Percentiles rank a stretch among this genome's conserved stretches.
These are phyloP conservation scores for Tetraodon nigroviridis DNA, from an alignment of 2,113 vertebrate genomes.

Conservation along the genomic window DNA sequence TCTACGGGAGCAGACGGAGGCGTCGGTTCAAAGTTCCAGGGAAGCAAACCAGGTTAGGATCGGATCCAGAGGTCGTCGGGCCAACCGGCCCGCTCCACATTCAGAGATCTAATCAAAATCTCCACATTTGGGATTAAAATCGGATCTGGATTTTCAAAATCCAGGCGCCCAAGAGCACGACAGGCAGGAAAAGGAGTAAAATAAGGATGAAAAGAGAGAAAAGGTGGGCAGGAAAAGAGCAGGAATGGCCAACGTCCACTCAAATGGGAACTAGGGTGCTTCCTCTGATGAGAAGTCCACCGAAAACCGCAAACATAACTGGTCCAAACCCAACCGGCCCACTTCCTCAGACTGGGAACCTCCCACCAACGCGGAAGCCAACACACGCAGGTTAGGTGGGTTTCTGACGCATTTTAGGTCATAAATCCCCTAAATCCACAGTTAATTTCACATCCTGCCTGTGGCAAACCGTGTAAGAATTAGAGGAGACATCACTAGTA, in stretches of 20 bases:
- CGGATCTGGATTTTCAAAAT: not conserved
- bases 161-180: not conserved
- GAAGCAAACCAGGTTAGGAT: not conserved
- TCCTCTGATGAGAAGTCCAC: slow-evolving; percentile 9
- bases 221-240: slow-evolving; percentile 39
- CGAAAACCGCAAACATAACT: slow-evolving; percentile 4
- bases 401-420: not conserved
- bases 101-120: not conserved
- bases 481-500: too few relatives aligned
- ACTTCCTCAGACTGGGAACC: slow-evolving; percentile 2
- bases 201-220: slow-evolving; percentile 62
- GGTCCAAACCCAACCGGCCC: not conserved
- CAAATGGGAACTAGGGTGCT: not conserved
- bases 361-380: slow-evolving; percentile 2
- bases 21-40: not conserved
- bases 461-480: too few relatives aligned
- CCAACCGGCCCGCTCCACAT: not conserved
- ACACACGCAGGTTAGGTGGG: slow-evolving; percentile 10
- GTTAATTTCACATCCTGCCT: too few relatives aligned
- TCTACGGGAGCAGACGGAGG: slow-evolving; percentile 13
- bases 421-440: too few relatives aligned
- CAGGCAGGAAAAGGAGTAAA: slow-evolving; percentile 39
- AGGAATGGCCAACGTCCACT: slow-evolving; percentile 43
- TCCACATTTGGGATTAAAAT: not conserved
- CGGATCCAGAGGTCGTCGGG: not conserved